Base-by-base conservation (phyloP, 2,797 vertebrate species). In the Harpagifer antarcticus region DNA sequence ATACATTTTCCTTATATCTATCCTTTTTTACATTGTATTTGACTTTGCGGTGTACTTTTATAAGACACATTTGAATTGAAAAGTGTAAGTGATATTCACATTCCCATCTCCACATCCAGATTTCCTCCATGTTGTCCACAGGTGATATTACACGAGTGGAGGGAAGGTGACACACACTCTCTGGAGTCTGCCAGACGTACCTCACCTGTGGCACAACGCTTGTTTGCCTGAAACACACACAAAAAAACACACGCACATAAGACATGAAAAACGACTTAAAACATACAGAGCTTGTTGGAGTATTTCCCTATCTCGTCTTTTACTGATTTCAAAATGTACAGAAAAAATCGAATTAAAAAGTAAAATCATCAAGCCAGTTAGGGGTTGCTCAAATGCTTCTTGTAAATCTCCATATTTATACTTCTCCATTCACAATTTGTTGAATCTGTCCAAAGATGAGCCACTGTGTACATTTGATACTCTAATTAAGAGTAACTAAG, bases 81-180 rank as follows among this genome's bases (percentile, higher is more conserved):
- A 76, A 23, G 56, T n/a, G 47, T 5, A 50, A 63, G 5, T 48
- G 19, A 61, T 43, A 88, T 85, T 96, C 81, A 99, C 97, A 99
- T 97, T 90, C 97, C 97, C 91, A 98, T 94, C 65, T 95, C 94
- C 3, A 90, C 50, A 40, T 95, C 93, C 66, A 99, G 92, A 74
- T 89, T 91, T 69, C 98, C 97, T 13, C 95, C 96, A 0, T 44
- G 79, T 0, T 81, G 78, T 33, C 95, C 95, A 45, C 97, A 99
- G 33, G 95, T 88, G 9, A 91, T 50, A n/a, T 93, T 88, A 72
- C 97, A 98, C 77, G 96, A 88, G 52, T 97, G 85, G 2, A 72
- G 79, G 57, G 91, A 88, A 0, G 96, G 95, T 3, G 59, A 79
- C 6, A 95, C 84, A 17, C 97, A 99, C 47, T 91, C 89, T 58